Evolutionary conservation across 1,140 invertebrate species (phyloP).

Genomic region (Procambarus clarkii): DNA sequence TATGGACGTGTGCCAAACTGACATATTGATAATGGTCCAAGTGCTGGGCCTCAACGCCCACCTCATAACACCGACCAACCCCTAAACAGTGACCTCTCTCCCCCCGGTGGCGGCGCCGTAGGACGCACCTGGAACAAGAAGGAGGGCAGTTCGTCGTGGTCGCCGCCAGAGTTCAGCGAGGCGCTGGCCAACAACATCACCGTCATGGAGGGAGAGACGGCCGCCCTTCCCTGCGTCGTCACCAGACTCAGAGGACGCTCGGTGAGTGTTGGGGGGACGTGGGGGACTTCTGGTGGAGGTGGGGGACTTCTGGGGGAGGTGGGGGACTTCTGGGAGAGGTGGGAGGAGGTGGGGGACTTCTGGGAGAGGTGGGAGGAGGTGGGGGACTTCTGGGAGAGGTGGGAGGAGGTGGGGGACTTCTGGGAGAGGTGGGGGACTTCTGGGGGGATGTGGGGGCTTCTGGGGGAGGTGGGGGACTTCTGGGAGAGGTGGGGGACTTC

Average conservation of each 20-base stretch:
- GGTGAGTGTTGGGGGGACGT: conserved; percentile 44
- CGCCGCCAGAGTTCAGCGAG: conserved; percentile 53
- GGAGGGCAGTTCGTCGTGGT: conserved; percentile 44
- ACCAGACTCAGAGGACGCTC: conserved; percentile 54
- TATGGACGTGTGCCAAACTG: too few relatives aligned
- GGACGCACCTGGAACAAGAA: conserved; percentile 22
- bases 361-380: too few relatives aligned
- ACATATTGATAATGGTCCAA: not conserved
- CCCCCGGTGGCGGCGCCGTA: not conserved
- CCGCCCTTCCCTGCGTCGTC: conserved; percentile 51
- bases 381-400: too few relatives aligned
- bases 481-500: too few relatives aligned
- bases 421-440: too few relatives aligned
- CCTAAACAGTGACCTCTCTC: not conserved
- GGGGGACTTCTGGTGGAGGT: too few relatives aligned
- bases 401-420: too few relatives aligned
- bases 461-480: too few relatives aligned
- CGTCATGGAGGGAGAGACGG: conserved; percentile 58
- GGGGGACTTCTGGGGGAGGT: too few relatives aligned
- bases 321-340: too few relatives aligned
- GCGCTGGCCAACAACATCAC: conserved; percentile 41
- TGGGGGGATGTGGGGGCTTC: too few relatives aligned
- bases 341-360: too few relatives aligned
- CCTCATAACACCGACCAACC: not conserved
- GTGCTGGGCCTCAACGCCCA: not conserved